These are phyloP conservation scores for Epinotia demarniana DNA, from an alignment of 2,888 invertebrate species.

Conservation along the genomic window DNA sequence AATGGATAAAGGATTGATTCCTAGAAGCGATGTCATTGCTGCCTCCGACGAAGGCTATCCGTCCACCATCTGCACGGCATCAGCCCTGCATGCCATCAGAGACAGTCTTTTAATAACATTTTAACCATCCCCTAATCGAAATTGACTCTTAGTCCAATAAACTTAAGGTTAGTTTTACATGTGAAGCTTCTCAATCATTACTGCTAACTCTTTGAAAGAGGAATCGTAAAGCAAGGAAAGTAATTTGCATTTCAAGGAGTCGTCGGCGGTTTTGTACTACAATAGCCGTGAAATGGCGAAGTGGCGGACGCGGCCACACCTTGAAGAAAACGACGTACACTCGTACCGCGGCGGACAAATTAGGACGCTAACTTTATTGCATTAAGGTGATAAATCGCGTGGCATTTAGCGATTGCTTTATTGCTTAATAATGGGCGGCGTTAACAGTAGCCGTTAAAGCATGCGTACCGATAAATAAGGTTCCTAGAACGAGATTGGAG, in stretches of 20 bases:
- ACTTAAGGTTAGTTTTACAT: constrained; percentile 53
- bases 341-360: constrained; percentile 74
- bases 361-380: constrained; percentile 78
- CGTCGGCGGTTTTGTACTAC: constrained; percentile 59
- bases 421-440: constrained; percentile 68
- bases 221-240: constrained; percentile 76
- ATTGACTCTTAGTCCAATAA: constrained; percentile 48
- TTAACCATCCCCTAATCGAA: constrained; percentile 29
- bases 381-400: constrained; percentile 75
- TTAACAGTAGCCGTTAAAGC: constrained; percentile 70
- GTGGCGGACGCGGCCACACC: constrained; percentile 58
- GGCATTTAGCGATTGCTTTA: constrained; percentile 70
- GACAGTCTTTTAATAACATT: constrained; percentile 32
- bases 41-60: constrained; percentile 29
- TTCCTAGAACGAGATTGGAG: constrained; percentile 40
- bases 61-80: constrained; percentile 18
- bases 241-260: constrained; percentile 74
- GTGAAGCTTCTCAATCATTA: constrained; percentile 55
- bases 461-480: constrained; percentile 30
- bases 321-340: constrained; percentile 71
- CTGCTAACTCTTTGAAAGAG: constrained; percentile 58
- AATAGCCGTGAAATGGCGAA: constrained; percentile 80
- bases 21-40: constrained; percentile 28
- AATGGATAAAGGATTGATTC: constrained; percentile 28
- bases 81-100: constrained; percentile 14